A percentile compares a stretch with the other conserved stretches of the same genome.
Evolutionary conservation across 2,797 vertebrate genomes (phyloP).

Genomic region (Hoplostethus mediterraneus): DNA sequence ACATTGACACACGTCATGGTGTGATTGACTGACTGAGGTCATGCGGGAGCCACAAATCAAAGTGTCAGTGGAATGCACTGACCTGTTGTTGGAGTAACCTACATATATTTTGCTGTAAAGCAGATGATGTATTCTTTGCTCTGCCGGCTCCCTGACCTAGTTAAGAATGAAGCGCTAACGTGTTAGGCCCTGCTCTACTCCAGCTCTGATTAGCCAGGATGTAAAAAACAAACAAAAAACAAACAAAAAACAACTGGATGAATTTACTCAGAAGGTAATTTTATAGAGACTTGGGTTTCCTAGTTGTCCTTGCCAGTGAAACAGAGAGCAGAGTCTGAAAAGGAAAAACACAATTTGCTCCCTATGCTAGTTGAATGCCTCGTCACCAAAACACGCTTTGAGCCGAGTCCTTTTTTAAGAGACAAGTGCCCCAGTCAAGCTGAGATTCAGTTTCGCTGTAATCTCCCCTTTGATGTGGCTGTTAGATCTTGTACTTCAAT

Average conservation of each 20-base stretch:
- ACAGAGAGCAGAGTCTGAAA: constrained; percentile 45
- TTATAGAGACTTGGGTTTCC: constrained; percentile 54
- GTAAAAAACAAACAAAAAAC: constrained; percentile 33
- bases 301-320: constrained; percentile 46
- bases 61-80: constrained; percentile 59
- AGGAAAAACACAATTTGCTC: constrained; percentile 47
- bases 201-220: constrained; percentile 56
- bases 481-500: background rate
- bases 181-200: constrained; percentile 40
- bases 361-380: constrained; percentile 29
- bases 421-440: constrained; percentile 14
- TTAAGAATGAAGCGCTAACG: constrained; percentile 57
- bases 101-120: constrained; percentile 50
- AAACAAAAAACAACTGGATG: constrained; percentile 6
- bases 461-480: background rate
- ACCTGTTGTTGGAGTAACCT: constrained; percentile 62
- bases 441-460: constrained; percentile 25
- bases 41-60: constrained; percentile 66
- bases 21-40: constrained; percentile 22
- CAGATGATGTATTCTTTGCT: constrained; percentile 55
- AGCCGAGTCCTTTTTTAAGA: constrained; percentile 28
- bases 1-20: background rate
- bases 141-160: constrained; percentile 50
- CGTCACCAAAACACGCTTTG: constrained; percentile 25
- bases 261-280: constrained; percentile 50